Conservation (phyloP, 2,113 vertebrate genomes). For the Trichechus manatus region DNA sequence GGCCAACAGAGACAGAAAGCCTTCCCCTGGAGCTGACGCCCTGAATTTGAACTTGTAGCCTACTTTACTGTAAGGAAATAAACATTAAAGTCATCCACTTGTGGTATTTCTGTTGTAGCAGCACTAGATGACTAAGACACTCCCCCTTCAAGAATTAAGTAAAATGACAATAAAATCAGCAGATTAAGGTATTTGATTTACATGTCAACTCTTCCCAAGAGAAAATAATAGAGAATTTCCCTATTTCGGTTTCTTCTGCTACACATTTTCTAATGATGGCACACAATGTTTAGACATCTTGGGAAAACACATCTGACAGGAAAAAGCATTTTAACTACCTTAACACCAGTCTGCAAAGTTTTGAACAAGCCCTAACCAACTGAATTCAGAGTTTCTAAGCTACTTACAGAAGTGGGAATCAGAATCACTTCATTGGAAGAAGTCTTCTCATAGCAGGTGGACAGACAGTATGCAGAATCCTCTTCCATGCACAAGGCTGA, state of each 20-base stretch:
- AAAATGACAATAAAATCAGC: background rate
- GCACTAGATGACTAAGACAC: no score
- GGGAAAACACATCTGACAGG: background rate
- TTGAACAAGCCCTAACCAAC: background rate
- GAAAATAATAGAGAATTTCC: background rate
- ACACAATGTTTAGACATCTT: background rate
- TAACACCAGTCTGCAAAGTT: background rate
- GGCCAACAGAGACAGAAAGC: no score
- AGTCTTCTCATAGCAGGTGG: background rate
- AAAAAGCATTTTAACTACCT: background rate
- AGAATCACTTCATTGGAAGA: constrained; percentile 1
- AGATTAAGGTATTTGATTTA: background rate
- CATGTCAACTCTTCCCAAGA: background rate
- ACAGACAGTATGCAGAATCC: background rate
- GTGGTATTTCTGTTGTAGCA: no score
- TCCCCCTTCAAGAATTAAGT: background rate
- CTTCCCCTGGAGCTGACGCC: no score
- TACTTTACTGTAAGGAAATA: no score
- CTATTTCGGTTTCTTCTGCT: background rate
- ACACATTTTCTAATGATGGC: background rate
- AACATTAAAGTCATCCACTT: no score
- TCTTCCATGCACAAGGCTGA: background rate
- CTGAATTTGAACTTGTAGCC: no score
- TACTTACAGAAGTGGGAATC: constrained; percentile 65
- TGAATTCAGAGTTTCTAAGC: background rate